Evolutionary conservation across 2,113 vertebrate species (phyloP).

Genomic region (Arvicanthis niloticus): DNA sequence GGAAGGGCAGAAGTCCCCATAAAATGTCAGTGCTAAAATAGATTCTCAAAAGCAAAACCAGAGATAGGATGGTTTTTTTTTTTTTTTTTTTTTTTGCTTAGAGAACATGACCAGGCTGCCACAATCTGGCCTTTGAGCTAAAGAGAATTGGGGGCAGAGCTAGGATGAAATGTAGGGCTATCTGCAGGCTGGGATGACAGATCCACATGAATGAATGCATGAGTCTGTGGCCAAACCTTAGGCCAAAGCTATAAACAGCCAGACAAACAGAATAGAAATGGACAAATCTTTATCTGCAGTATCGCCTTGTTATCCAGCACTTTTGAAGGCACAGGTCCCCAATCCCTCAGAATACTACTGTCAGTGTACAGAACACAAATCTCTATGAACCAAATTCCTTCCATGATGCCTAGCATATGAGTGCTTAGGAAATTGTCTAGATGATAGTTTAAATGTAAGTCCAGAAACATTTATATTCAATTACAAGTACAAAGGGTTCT

Average conservation of each 20-base stretch:
- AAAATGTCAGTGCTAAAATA: conserved; percentile 69
- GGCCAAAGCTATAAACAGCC: conserved; percentile 52
- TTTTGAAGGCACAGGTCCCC: conserved; percentile 12
- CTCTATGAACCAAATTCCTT: conserved; percentile 6
- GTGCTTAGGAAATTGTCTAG: conserved; percentile 24
- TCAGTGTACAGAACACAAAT: conserved; percentile 18
- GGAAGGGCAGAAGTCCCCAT: conserved; percentile 48
- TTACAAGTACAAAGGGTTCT: conserved; percentile 50
- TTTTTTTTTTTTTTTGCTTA: conserved; percentile 58
- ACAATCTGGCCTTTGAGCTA: conserved; percentile 59
- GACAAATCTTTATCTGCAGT: not conserved
- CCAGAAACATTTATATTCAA: conserved; percentile 6
- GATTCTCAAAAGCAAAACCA: conserved; percentile 68
- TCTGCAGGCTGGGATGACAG: conserved; percentile 21
- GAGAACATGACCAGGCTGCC: conserved; percentile 21
- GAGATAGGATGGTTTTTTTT: conserved; percentile 31
- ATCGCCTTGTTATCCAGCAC: not conserved
- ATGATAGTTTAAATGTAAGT: conserved; percentile 45
- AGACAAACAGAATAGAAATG: not conserved
- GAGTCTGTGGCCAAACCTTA: conserved; percentile 38
- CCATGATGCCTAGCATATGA: conserved; percentile 8
- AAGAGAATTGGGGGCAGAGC: conserved; percentile 64
- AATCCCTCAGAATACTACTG: not conserved
- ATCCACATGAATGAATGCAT: conserved; percentile 57
- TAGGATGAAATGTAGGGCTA: conserved; percentile 65